Evolutionary conservation across 2,113 vertebrate genomes (phyloP), one percentile per base, ranked within the genome.

Genomic region (Mus musculus): DNA sequence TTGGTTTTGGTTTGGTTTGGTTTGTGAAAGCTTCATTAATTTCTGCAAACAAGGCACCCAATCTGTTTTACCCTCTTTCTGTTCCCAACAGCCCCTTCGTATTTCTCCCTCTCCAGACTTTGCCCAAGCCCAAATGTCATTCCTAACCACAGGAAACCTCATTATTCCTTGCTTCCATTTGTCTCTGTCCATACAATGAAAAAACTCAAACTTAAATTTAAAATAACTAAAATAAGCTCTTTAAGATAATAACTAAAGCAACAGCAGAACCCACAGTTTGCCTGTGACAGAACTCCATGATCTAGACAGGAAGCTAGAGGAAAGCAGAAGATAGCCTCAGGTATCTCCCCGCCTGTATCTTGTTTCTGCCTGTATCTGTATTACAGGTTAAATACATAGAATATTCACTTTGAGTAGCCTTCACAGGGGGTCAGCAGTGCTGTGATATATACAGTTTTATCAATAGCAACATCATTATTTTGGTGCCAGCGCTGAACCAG

Each of bases 11-110:
- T n/a, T n/a, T 42, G 42, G 42, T 42, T 42, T 59, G 5, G 9
- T 61, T 71, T 92, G 36, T n/a, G 54, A 86, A 95, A 61, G 36
- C 33, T 76, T 91, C 89, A 92, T 94, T 96, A 76, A 71, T 90
- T 95, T 92, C 86, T 97, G 36, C 69, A 92, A 96, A 73, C 24
- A 91, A 92, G 49, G 26, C 67, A 72, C 46, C 33, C n/a, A 61
- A 61, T 91, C n/a, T 91, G 61, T n/a, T 94, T 95, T 46, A 59
- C 28, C 26, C 1, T 69, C 30, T 81, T 88, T 76, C 46, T 95
- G 16, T 67, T 93, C 81, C n/a, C 77, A 86, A 1, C 0, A 90
- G 33, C 24, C 20, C 30, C 75, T 85, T 12, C 20, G 75, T 59
- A 71, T 81, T 72, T 42, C 69, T 42, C 2, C 36, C 33, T 72